A percentile compares a stretch with the other conserved stretches of the same genome.
phyloP scores from a whole-genome alignment of 2,797 vertebrate species.

The Ctenochaetus hawaiiensis region DNA sequence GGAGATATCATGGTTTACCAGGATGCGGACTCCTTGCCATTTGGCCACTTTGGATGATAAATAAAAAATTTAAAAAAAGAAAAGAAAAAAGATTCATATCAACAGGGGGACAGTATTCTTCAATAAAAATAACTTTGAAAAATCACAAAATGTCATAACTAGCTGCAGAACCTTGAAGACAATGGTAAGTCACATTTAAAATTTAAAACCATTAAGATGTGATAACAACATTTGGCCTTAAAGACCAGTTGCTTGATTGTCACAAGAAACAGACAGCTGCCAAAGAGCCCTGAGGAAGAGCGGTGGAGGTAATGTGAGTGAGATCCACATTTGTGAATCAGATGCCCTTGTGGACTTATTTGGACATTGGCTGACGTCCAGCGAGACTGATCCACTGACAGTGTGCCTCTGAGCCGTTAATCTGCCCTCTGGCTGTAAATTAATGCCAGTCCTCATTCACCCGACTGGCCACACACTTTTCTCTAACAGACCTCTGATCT shows the following conservation, averaged over 20 bases:
- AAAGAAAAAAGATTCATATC: no score
- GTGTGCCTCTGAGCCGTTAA: conserved; percentile 70
- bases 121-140: no score
- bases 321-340: conserved; percentile 74
- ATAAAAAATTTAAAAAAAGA: not conserved
- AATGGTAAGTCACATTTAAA: not conserved
- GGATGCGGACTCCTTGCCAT: not conserved
- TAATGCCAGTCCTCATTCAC: conserved; percentile 63
- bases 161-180: no score
- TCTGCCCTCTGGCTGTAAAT: conserved; percentile 74
- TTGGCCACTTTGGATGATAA: no score
- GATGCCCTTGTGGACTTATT: conserved; percentile 83
- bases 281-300: not conserved
- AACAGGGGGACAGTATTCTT: no score
- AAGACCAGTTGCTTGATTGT: not conserved
- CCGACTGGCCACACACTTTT: conserved; percentile 17
- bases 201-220: not conserved
- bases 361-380: conserved; percentile 80
- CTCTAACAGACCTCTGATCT: conserved; percentile 51
- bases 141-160: no score
- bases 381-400: conserved; percentile 68
- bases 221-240: not conserved
- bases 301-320: conserved; percentile 44
- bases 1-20: not conserved
- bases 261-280: not conserved